Base-by-base conservation (phyloP, 2,113 vertebrate genomes). In the Cyphomyrus plagiostoma region DNA sequence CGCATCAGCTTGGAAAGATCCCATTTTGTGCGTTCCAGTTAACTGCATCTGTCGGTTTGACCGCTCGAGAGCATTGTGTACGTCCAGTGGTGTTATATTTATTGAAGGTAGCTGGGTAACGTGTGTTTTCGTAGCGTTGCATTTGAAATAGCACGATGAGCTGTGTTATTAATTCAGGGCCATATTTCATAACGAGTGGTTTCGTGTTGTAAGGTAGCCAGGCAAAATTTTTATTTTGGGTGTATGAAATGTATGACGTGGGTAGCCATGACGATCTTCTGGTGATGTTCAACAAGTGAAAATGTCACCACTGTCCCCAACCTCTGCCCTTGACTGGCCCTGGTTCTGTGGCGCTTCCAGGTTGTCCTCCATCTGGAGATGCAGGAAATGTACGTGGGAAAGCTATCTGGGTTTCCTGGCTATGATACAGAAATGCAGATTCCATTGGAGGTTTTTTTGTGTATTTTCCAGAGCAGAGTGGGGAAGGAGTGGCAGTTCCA, bases 61-160 rank as follows among this genome's bases (percentile, higher is more conserved):
- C 35, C 74, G 35, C 17, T 39, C 1, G 35, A 19, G 74, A 39
- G 30, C 35, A 80, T 80, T 80, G 74, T 80, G 30, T 80, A 42
- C 35, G 3, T 80, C 5, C 30, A 17, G 35, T 17, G n/a, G 15
- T 17, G 74, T 80, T 80, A 80, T 80, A 80, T 80, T 80, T 80
- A 42, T 80, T 80, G 74, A 42, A 80, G 74, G 74, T 80, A 80
- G 42, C 74, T 30, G 74, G 74, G 74, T 80, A 80, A 80, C 74
- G 74, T 42, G 74, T 80, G 74, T 80, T 42, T 80, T 70, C n/a
- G 62, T 42, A 42, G 35, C 74, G 35, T 17, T 42, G 74, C 74
- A 19, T 80, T 80, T 80, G 74, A 80, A 80, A 92, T 92, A 58
- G 91, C 62, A 92, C 90, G 87, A 85, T 90, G 49, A 42, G 5